A percentile compares a stretch with the other conserved stretches of the same genome.
Evolutionary conservation across 2,113 vertebrate genomes (phyloP).

Genomic region (Sphyrna mokarran): DNA sequence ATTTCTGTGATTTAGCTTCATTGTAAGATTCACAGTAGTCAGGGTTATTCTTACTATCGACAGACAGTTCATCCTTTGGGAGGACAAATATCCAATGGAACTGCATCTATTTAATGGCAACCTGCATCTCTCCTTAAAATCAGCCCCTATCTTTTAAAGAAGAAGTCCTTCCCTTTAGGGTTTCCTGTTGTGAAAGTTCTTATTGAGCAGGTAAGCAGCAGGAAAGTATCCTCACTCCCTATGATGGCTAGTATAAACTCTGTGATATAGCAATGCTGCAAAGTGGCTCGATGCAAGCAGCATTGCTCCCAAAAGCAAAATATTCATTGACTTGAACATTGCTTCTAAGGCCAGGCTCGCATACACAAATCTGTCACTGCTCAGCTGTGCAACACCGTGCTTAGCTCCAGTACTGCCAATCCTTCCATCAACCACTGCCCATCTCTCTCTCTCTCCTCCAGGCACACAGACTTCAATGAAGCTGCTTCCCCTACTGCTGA

Average conservation of each 20-base stretch:
- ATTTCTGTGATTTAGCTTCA: not conserved
- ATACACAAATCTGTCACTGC: not conserved
- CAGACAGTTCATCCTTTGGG: not conserved
- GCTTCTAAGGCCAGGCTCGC: not conserved
- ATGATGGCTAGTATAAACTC: not conserved
- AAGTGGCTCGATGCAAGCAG: not conserved
- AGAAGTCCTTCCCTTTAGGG: not conserved
- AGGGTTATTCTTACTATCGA: not conserved
- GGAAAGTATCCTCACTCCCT: not conserved
- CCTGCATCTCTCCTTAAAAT: not conserved
- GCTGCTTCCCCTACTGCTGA: not conserved
- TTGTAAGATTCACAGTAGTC: not conserved
- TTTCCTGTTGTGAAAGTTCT: not conserved
- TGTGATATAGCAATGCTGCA: not conserved
- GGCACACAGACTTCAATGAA: not conserved
- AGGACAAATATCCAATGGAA: not conserved
- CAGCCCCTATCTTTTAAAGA: not conserved
- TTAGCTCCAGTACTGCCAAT: not conserved
- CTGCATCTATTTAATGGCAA: not conserved
- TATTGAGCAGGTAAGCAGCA: not conserved
- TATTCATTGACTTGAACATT: not conserved
- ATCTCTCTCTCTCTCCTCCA: not conserved
- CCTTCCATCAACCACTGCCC: not conserved
- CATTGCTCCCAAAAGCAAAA: not conserved
- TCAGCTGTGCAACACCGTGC: not conserved